Conservation (phyloP, 2,888 invertebrate species). For the Automeris io region DNA sequence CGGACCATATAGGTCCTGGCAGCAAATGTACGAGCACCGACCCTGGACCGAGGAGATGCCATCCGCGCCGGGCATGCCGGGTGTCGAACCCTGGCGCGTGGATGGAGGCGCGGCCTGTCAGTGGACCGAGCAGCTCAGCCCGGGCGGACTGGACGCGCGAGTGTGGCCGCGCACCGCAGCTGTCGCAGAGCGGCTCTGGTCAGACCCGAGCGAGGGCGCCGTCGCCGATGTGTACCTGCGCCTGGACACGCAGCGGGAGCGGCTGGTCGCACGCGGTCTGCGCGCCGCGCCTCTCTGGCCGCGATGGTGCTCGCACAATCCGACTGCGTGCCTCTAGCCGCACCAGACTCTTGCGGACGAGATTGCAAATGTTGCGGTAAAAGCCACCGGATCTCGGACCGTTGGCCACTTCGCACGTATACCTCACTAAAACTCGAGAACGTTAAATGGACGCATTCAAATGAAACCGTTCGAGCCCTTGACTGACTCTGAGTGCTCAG, state of each 20-base stretch:
- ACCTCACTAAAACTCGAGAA: background rate
- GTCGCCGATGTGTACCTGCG: slow-evolving; percentile 81
- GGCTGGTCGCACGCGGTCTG: slow-evolving; percentile 79
- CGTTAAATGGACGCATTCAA: too few relatives aligned
- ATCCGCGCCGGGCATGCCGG: slow-evolving; percentile 44
- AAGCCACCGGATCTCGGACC: background rate
- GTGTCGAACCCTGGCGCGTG: slow-evolving; percentile 62
- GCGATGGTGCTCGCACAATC: slow-evolving; percentile 86
- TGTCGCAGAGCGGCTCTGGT: slow-evolving; percentile 87
- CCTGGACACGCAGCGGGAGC: slow-evolving; percentile 80
- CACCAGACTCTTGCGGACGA: background rate
- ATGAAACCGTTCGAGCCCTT: too few relatives aligned
- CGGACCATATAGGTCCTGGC: slow-evolving; percentile 92
- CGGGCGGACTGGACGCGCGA: slow-evolving; percentile 84
- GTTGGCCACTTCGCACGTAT: background rate
- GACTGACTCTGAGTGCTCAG: too few relatives aligned
- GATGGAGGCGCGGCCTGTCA: slow-evolving; percentile 89
- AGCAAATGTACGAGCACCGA: slow-evolving; percentile 89
- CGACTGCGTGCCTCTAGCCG: slow-evolving; percentile 80
- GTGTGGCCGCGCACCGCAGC: slow-evolving; percentile 91
- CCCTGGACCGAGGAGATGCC: slow-evolving; percentile 79
- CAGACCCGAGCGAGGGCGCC: slow-evolving; percentile 73
- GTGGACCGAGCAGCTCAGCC: slow-evolving; percentile 90
- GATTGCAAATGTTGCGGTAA: background rate
- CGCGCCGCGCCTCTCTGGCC: slow-evolving; percentile 85